phyloP scores from a whole-genome alignment of 2,888 invertebrate genomes.

The Hipparchia sbordonii region DNA sequence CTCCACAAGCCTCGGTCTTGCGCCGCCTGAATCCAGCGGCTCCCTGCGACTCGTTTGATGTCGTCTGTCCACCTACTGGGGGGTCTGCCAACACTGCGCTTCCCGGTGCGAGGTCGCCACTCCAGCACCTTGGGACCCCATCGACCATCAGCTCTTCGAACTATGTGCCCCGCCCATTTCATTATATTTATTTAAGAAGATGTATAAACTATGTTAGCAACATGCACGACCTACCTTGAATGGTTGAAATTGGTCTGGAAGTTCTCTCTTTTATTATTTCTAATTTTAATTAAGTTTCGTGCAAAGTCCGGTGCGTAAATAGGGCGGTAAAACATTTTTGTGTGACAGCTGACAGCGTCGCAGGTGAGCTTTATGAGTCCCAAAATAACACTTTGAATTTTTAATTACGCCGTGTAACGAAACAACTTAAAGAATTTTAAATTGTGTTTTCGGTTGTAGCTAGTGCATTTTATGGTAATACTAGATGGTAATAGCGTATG shows the following conservation, averaged over 20 bases:
- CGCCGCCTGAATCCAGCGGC: too few species aligned
- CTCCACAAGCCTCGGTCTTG: too few species aligned
- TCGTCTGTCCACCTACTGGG: too few species aligned
- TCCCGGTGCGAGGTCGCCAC: too few species aligned
- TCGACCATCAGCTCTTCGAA: too few species aligned
- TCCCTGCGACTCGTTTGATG: too few species aligned
- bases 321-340: constrained; percentile 37
- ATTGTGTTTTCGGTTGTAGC: neutral
- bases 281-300: constrained; percentile 42
- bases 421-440: neutral
- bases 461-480: too few species aligned
- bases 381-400: constrained; percentile 45
- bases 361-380: constrained; percentile 45
- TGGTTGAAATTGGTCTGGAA: constrained; percentile 3
- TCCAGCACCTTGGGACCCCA: too few species aligned
- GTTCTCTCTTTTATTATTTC: neutral
- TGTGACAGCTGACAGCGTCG: constrained; percentile 35
- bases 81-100: too few species aligned
- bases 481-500: neutral
- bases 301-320: constrained; percentile 38
- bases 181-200: too few species aligned
- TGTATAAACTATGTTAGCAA: too few species aligned
- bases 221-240: neutral
- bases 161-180: too few species aligned
- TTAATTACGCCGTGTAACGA: constrained; percentile 29